phyloP scores from a whole-genome alignment of 2,797 vertebrate species.

The Cottoperca gobio region DNA sequence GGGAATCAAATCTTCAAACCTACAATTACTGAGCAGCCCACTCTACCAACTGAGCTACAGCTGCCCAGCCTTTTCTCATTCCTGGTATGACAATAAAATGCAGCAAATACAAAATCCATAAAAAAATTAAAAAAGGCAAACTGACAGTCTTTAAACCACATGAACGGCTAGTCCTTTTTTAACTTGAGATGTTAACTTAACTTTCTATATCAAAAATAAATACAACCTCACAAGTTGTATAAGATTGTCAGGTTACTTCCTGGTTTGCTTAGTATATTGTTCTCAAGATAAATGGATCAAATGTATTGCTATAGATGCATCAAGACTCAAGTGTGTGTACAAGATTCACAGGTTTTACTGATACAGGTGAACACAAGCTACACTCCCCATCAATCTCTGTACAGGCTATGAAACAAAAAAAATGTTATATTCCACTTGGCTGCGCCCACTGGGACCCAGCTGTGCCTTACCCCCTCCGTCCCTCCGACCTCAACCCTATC shows the following conservation, averaged over 20 bases:
- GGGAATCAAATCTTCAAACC: neutral
- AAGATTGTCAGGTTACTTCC: neutral
- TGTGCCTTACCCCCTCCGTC: slow-evolving; percentile 26
- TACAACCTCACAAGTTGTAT: neutral
- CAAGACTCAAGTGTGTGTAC: neutral
- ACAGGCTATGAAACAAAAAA: slow-evolving; percentile 17
- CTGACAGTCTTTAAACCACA: neutral
- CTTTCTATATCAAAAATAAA: neutral
- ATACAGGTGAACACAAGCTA: slow-evolving; percentile 5
- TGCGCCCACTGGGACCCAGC: slow-evolving; percentile 42
- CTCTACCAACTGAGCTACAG: neutral
- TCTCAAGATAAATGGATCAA: neutral
- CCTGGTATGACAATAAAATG: neutral
- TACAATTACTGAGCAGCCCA: slow-evolving; percentile 7
- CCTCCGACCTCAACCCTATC: slow-evolving; percentile 8
- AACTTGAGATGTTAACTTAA: too few species aligned
- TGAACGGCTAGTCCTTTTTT: too few species aligned
- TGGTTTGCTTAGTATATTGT: neutral
- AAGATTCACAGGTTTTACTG: neutral
- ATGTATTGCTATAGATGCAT: neutral
- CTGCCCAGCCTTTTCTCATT: neutral
- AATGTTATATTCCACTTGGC: slow-evolving; percentile 28
- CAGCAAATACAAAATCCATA: neutral
- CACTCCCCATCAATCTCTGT: slow-evolving; percentile 12
- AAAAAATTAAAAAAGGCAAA: too few species aligned